Evolutionary conservation across 2,113 vertebrate species (phyloP), one percentile per base, ranked within the genome.

Genomic region (Leptosomus discolor): DNA sequence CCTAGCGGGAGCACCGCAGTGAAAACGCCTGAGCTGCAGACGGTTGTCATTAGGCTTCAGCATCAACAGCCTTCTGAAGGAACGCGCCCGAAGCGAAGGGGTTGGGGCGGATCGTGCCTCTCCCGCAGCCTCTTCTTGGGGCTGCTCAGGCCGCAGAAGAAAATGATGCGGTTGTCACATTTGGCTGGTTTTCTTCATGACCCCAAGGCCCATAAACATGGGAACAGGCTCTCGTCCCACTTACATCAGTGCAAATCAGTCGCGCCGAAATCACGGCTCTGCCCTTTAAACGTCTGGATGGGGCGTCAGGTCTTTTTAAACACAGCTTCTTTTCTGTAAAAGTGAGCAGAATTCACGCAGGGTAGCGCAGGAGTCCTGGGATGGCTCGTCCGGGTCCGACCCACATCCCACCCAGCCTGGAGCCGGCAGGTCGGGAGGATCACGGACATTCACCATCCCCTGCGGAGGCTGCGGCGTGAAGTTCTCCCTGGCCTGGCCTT

Each of bases 361-460:
- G 39, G 48, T 5, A 12, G 6, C 0, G 12, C 23, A 12, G 41
- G 78, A 63, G 17, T 5, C 18, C 48, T 6, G 34, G 41, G 54
- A 3, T 26, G 43, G 36, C 4, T 46, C 6, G 6, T 36, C 24
- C 24, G 54, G 21, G 21, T 56, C n/a, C 1, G 0, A 11, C 51
- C 71, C 36, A 3, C 67, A 7, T 61, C 73, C 71, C 78, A 60
- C 37, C 63, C 70, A 39, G 27, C 51, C 32, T 8, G 37, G 75
- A 69, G 24, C 43, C 2, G 20, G 70, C 29, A 24, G 30, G 11
- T 32, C 3, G 1, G 54, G 54, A 58, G 43, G 17, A 23, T 54
- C 16, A 2, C 0, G 6, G 86, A 8, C 22, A 20, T 10, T 22
- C 37, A 2, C 58, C 3, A 0, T 26, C 26, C 65, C 70, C 4